phyloP scores from a whole-genome alignment of 2,888 invertebrate genomes.

The Cephalotes varians region DNA sequence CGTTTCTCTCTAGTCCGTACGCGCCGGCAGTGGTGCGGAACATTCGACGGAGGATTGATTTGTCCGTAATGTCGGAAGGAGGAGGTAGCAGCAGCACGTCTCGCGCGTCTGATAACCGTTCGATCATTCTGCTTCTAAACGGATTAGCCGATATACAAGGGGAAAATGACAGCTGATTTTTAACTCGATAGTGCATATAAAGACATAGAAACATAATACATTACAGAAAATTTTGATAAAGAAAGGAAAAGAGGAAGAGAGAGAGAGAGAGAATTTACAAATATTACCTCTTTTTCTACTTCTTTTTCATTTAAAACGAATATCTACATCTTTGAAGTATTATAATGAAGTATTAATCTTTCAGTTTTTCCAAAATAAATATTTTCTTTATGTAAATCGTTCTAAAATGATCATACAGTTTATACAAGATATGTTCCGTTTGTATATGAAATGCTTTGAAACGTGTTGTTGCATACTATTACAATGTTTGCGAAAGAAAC shows the following conservation, averaged over 20 bases:
- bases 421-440: not conserved
- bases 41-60: slow-evolving; percentile 70
- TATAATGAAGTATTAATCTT: not conserved
- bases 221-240: not conserved
- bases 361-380: not conserved
- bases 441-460: slow-evolving; percentile 5
- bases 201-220: not conserved
- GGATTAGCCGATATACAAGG: slow-evolving; percentile 39
- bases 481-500: not conserved
- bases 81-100: slow-evolving; percentile 19
- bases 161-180: slow-evolving; percentile 29
- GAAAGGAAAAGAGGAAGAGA: too few relatives aligned
- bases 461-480: not conserved
- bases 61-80: slow-evolving; percentile 52
- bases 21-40: slow-evolving; percentile 54
- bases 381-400: not conserved
- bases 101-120: slow-evolving; percentile 44
- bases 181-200: not conserved
- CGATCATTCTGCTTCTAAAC: slow-evolving; percentile 40
- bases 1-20: slow-evolving; percentile 63
- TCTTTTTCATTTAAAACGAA: not conserved
- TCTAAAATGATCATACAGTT: not conserved
- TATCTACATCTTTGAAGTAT: not conserved
- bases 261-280: not conserved
- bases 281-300: not conserved